phyloP scores from a whole-genome alignment of 2,888 invertebrate species.

The Tetheella fluctuosa region DNA sequence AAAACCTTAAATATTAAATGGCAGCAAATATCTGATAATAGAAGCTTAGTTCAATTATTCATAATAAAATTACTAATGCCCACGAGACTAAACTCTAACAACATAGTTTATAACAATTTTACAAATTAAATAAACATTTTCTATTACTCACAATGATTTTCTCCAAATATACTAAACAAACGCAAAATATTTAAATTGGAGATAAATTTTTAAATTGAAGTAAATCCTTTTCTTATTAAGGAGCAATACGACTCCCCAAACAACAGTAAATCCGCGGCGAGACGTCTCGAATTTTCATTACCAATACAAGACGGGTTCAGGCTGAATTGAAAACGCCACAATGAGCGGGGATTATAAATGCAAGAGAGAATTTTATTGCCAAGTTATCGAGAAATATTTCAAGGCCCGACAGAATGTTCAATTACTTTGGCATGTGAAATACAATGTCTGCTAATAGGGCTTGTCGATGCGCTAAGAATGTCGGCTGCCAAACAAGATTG shows the following conservation, averaged over 20 bases:
- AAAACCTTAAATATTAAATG: too few relatives aligned
- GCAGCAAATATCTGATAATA: too few relatives aligned
- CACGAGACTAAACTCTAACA: too few relatives aligned
- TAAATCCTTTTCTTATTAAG: conserved; percentile 24
- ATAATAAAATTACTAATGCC: too few relatives aligned
- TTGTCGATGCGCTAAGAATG: conserved; percentile 45
- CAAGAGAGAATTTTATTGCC: conserved; percentile 44
- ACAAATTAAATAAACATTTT: neutral
- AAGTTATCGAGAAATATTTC: conserved; percentile 60
- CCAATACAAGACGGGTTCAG: conserved; percentile 10
- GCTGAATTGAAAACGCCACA: conserved; percentile 17
- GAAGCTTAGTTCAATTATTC: too few relatives aligned
- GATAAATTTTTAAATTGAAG: conserved; percentile 11
- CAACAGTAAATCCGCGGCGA: conserved; percentile 56
- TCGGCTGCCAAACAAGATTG: conserved; percentile 52
- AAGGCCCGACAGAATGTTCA: conserved; percentile 64
- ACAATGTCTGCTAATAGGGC: conserved; percentile 49
- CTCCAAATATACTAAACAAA: conserved; percentile 1
- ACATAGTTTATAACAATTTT: too few relatives aligned
- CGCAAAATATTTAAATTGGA: conserved; percentile 10
- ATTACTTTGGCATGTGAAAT: conserved; percentile 63
- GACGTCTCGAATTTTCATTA: conserved; percentile 56
- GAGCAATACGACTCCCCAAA: conserved; percentile 47
- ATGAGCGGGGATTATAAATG: conserved; percentile 58
- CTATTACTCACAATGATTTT: neutral